These are phyloP conservation scores for Hyla sarda DNA, from an alignment of 2,113 vertebrate genomes.

Conservation along the genomic window DNA sequence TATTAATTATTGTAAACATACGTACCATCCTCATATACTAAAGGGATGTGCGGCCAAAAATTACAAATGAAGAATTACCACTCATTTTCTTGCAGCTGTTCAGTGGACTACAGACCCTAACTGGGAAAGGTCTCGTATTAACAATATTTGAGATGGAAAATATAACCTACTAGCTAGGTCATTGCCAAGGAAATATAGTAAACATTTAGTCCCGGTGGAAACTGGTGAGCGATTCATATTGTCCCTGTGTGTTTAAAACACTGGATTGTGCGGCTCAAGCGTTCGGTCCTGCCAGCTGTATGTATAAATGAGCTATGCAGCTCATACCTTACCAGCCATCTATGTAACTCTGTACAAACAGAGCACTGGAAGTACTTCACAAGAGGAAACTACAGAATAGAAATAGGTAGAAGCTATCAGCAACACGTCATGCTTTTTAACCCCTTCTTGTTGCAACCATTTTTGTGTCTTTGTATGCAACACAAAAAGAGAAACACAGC, in stretches of 20 bases:
- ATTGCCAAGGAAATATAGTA: slow-evolving; percentile 50
- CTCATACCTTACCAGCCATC: not conserved
- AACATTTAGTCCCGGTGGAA: slow-evolving; percentile 47
- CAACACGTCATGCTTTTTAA: not conserved
- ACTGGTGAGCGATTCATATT: slow-evolving; percentile 42
- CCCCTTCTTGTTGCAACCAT: too few relatives aligned
- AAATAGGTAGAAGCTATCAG: not conserved
- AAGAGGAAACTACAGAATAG: not conserved
- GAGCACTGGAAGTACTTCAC: not conserved
- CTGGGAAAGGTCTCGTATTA: slow-evolving; percentile 44
- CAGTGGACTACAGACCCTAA: slow-evolving; percentile 40
- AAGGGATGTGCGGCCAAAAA: not conserved
- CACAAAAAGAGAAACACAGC: too few relatives aligned
- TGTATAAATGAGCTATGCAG: slow-evolving; percentile 11
- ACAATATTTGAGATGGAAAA: slow-evolving; percentile 52
- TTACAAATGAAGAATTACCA: slow-evolving; percentile 36
- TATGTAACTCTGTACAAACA: not conserved
- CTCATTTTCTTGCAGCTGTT: slow-evolving; percentile 40
- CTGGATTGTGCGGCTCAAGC: not conserved
- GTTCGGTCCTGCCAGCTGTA: slow-evolving; percentile 12
- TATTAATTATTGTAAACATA: slow-evolving; percentile 27
- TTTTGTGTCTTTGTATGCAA: too few relatives aligned
- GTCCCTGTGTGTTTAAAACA: slow-evolving; percentile 32
- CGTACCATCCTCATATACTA: slow-evolving; percentile 18
- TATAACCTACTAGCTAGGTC: slow-evolving; percentile 44